Percentiles rank a stretch among this genome's conserved stretches.
Conservation (phyloP, 2,888 invertebrate species). For the Podotricha telesiphe region DNA sequence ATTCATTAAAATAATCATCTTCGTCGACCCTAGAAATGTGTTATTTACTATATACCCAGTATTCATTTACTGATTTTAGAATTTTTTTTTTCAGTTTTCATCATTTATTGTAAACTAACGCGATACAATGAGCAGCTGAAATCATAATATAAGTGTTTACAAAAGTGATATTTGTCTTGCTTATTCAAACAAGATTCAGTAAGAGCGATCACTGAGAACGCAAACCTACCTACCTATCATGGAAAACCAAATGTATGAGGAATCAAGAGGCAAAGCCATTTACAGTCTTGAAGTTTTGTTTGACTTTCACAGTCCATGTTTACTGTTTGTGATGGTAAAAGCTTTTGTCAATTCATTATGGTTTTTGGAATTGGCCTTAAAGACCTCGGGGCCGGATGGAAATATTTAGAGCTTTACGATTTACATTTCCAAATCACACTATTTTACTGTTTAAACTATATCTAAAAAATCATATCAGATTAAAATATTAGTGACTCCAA, state of each 20-base stretch:
- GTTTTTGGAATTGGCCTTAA: conserved; percentile 4
- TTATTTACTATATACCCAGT: too few species aligned
- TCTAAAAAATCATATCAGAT: too few species aligned
- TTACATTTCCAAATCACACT: too few species aligned
- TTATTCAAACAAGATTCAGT: conserved; percentile 51
- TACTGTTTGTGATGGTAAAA: conserved; percentile 36
- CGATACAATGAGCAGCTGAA: conserved; percentile 4
- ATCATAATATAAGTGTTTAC: conserved; percentile 18
- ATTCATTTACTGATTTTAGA: too few species aligned
- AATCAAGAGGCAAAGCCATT: conserved; percentile 41
- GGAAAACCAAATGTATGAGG: conserved; percentile 61
- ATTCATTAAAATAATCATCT: too few species aligned
- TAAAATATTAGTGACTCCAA: too few species aligned
- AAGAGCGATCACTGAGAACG: conserved; percentile 59
- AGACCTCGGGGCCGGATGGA: neutral
- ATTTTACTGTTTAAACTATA: too few species aligned
- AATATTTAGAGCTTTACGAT: neutral
- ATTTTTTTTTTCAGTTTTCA: too few species aligned
- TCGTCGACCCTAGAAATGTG: too few species aligned
- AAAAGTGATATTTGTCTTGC: conserved; percentile 31
- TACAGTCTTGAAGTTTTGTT: conserved; percentile 36
- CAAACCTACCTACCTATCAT: conserved; percentile 72
- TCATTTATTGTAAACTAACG: neutral
- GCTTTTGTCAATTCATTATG: conserved; percentile 36
- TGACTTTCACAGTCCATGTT: conserved; percentile 30